Evolutionary conservation across 2,888 invertebrate genomes (phyloP).

Genomic region (Eucera pruinosa): DNA sequence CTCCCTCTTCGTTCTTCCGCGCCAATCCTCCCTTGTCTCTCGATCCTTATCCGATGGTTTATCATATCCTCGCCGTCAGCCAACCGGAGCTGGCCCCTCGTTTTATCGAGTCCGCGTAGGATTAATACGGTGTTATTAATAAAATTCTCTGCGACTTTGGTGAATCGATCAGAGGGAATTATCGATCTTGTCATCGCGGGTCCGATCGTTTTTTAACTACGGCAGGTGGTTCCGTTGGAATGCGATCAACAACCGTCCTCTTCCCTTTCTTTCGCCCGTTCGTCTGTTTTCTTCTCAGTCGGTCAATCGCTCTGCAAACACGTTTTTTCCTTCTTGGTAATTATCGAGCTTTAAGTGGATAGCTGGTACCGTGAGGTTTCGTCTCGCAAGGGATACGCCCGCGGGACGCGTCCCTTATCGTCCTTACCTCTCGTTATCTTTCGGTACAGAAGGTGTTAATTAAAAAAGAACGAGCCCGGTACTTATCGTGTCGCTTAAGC

Average conservation of each 20-base stretch:
- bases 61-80: conserved; percentile 76
- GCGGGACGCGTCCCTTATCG: conserved; percentile 61
- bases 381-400: conserved; percentile 22
- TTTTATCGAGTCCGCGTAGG: conserved; percentile 63
- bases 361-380: conserved; percentile 9
- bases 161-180: conserved; percentile 31
- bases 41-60: conserved; percentile 82
- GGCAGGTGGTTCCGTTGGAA: conserved; percentile 53
- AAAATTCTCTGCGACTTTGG: conserved; percentile 45
- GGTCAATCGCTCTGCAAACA: background rate
- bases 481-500: conserved; percentile 70
- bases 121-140: conserved; percentile 65
- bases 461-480: conserved; percentile 55
- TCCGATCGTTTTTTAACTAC: conserved; percentile 34
- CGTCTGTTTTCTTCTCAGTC: background rate
- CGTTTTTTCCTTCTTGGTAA: conserved; percentile 24
- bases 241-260: conserved; percentile 7
- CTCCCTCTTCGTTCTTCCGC: conserved; percentile 23
- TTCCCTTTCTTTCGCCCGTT: background rate
- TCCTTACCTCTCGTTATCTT: conserved; percentile 59
- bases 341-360: conserved; percentile 31
- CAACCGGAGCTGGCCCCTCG: conserved; percentile 10
- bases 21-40: conserved; percentile 41
- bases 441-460: conserved; percentile 63
- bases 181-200: conserved; percentile 53